A percentile compares a stretch with the other conserved stretches of the same genome.
phyloP scores from a whole-genome alignment of 2,797 vertebrate genomes.

The Neosalanx taihuensis region DNA sequence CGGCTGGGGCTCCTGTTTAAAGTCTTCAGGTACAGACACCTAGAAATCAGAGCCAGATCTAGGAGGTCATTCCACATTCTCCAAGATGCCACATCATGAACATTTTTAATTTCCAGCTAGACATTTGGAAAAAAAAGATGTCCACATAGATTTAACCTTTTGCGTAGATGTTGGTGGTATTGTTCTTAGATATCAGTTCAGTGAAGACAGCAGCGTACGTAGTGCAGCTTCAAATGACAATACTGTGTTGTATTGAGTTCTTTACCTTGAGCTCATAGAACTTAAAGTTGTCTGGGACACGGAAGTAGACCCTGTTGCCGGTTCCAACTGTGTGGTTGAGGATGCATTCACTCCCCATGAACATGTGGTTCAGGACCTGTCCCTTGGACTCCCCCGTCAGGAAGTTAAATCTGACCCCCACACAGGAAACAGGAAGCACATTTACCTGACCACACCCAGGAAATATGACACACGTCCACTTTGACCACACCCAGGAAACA shows the following conservation, averaged over 20 bases:
- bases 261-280: constrained; percentile 81
- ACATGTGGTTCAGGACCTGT: constrained; percentile 83
- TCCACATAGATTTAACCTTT: too few species aligned
- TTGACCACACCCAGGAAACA: too few species aligned
- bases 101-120: too few species aligned
- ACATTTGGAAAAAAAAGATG: too few species aligned
- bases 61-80: not conserved
- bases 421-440: constrained; percentile 17
- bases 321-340: constrained; percentile 64
- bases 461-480: not conserved
- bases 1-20: constrained; percentile 36
- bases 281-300: constrained; percentile 85
- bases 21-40: constrained; percentile 77
- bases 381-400: constrained; percentile 77
- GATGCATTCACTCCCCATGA: constrained; percentile 79
- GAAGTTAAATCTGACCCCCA: constrained; percentile 78
- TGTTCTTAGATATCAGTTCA: too few species aligned
- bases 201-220: too few species aligned
- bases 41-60: constrained; percentile 45
- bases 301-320: constrained; percentile 64
- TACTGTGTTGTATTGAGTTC: constrained; percentile 37
- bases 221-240: constrained; percentile 71
- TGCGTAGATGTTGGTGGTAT: too few species aligned
- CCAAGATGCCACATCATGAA: too few species aligned
- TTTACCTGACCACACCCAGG: not conserved